A percentile compares a stretch with the other conserved stretches of the same genome.
Conservation (phyloP, 2,888 invertebrate genomes). For the Sphecodes monilicornis region DNA sequence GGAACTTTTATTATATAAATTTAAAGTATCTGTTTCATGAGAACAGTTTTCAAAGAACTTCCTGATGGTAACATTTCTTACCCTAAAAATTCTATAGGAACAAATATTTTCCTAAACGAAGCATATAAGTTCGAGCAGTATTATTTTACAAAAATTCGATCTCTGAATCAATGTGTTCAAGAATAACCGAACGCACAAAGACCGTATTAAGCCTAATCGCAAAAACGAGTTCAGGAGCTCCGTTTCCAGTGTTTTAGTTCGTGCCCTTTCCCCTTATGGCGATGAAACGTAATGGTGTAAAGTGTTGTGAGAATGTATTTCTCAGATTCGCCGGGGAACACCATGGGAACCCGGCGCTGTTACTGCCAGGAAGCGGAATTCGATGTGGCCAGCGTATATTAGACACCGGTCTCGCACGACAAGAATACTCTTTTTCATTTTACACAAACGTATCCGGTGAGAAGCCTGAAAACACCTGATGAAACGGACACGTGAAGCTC, state of each 20-base stretch:
- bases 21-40: no score
- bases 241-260: neutral
- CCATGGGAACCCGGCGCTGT: conserved; percentile 37
- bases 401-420: conserved; percentile 61
- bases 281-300: conserved; percentile 1
- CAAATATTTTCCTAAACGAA: no score
- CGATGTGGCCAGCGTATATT: conserved; percentile 65
- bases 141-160: no score
- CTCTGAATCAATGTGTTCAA: neutral
- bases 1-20: no score
- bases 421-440: conserved; percentile 71
- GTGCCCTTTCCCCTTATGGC: neutral
- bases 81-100: no score
- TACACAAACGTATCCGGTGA: conserved; percentile 70
- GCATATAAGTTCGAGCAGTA: no score
- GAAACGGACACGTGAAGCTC: conserved; percentile 59
- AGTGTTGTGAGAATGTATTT: conserved; percentile 14
- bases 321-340: neutral
- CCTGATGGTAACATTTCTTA: no score
- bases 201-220: neutral
- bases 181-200: neutral
- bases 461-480: conserved; percentile 68
- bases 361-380: conserved; percentile 68
- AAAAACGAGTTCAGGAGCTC: conserved; percentile 4
- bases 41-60: no score